These are phyloP conservation scores for Salvelinus alpinus DNA, from an alignment of 2,113 vertebrate species.

Conservation along the genomic window DNA sequence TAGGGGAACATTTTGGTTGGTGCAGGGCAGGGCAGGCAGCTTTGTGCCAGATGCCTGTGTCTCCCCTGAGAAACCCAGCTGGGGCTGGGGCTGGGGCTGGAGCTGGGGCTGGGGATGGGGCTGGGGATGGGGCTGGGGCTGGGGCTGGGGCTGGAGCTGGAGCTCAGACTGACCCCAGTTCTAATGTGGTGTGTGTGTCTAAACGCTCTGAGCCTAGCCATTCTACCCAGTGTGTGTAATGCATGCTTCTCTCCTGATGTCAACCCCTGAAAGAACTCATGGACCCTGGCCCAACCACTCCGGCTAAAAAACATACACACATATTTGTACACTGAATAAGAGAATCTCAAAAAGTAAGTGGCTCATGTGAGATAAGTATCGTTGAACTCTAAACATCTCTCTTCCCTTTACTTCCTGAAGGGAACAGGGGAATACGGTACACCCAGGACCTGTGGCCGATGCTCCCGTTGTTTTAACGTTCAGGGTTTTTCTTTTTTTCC, in stretches of 20 bases:
- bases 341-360: neutral
- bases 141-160: neutral
- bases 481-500: constrained; percentile 9
- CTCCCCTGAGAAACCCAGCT: no score
- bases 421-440: neutral
- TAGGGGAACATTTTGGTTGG: neutral
- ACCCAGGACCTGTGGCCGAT: neutral
- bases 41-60: neutral
- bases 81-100: neutral
- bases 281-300: no score
- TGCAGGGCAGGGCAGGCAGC: neutral
- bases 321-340: no score
- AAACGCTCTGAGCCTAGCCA: neutral
- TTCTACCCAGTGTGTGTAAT: no score
- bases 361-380: neutral
- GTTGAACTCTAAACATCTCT: neutral
- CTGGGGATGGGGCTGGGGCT: no score
- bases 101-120: no score
- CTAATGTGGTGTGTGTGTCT: neutral
- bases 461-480: neutral
- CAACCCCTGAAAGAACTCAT: no score
- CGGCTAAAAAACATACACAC: no score
- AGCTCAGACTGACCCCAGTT: no score
- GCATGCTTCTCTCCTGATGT: no score
- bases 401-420: neutral